Evolutionary conservation across 2,888 invertebrate genomes (phyloP).

Genomic region (Trissoscelio sp.): DNA sequence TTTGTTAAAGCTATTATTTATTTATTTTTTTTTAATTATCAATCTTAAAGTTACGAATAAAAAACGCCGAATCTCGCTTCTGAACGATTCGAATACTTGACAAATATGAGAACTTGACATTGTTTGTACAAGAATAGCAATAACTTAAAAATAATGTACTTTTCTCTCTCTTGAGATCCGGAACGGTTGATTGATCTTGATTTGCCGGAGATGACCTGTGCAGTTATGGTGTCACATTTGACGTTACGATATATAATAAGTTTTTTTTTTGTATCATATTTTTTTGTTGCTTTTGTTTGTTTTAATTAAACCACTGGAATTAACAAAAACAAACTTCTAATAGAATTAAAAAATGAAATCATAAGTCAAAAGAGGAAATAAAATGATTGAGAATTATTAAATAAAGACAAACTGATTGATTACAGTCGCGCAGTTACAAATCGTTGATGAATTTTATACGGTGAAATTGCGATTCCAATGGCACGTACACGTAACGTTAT

Average conservation of each 20-base stretch:
- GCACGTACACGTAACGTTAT: neutral
- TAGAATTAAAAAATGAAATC: too few species aligned
- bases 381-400: too few species aligned
- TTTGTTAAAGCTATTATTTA: constrained; percentile 58
- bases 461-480: constrained; percentile 9
- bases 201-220: constrained; percentile 10
- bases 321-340: neutral
- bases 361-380: too few species aligned
- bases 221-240: neutral
- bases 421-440: neutral
- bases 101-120: constrained; percentile 71
- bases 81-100: constrained; percentile 71
- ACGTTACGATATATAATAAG: neutral
- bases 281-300: too few species aligned
- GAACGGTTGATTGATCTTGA: neutral
- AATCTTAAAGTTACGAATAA: constrained; percentile 64
- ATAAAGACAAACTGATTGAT: too few species aligned
- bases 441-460: neutral
- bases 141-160: constrained; percentile 77
- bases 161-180: constrained; percentile 19
- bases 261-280: neutral
- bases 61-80: constrained; percentile 63
- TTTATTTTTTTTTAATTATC: constrained; percentile 58
- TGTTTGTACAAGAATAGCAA: constrained; percentile 78
- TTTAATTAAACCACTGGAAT: constrained; percentile 2